Evolutionary conservation across 2,888 invertebrate genomes (phyloP).

Genomic region (Gymnosoma rotundatum): DNA sequence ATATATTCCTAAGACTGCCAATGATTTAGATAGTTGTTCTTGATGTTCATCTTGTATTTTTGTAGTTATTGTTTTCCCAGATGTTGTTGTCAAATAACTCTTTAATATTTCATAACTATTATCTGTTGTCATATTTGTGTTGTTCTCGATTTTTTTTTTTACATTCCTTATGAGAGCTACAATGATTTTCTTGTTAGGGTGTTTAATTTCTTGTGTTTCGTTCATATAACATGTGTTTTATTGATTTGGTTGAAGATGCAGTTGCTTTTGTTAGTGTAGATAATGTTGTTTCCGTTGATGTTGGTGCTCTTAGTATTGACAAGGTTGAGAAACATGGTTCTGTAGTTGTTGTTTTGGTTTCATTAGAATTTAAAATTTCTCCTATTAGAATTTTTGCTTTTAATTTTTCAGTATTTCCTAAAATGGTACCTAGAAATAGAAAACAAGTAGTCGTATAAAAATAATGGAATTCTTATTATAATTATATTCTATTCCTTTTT

Average conservation of each 20-base stretch:
- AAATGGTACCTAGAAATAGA: conserved; percentile 40
- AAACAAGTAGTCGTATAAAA: neutral
- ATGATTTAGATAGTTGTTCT: conserved; percentile 48
- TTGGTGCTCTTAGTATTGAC: neutral
- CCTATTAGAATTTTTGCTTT: conserved; percentile 16
- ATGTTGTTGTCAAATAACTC: conserved; percentile 24
- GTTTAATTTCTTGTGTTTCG: conserved; percentile 19
- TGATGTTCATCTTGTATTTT: conserved; percentile 43
- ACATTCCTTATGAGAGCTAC: conserved; percentile 26
- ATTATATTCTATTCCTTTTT: no score
- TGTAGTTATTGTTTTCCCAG: conserved; percentile 72
- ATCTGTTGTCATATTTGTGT: neutral
- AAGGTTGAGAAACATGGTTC: neutral
- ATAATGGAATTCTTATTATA: no score
- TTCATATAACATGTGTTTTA: conserved; percentile 22
- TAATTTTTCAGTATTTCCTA: conserved; percentile 36
- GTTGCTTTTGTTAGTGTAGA: conserved; percentile 15
- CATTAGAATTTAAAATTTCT: conserved; percentile 26
- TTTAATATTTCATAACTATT: conserved; percentile 51
- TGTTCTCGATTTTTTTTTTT: conserved; percentile 3
- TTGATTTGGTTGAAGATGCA: neutral
- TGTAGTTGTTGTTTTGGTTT: conserved; percentile 37
- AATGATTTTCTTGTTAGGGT: conserved; percentile 6
- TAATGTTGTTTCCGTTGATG: conserved; percentile 27
- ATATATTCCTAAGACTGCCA: conserved; percentile 46